Percentiles rank a stretch among this genome's conserved stretches.
Evolutionary conservation across 2,888 invertebrate genomes (phyloP).

Genomic region (Linnaemya tessellans): DNA sequence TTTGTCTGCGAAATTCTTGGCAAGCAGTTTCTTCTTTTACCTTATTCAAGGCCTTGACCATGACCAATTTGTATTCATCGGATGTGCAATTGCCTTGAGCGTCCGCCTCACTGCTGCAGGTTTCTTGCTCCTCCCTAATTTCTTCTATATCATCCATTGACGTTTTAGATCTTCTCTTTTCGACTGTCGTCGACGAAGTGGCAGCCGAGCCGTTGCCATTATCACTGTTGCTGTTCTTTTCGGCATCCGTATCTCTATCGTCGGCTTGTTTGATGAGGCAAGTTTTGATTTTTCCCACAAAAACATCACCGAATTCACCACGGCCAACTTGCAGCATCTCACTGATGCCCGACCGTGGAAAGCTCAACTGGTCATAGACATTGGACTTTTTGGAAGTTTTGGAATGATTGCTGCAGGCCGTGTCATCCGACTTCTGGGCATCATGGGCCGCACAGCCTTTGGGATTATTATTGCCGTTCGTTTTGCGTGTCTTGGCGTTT

Average conservation of each 20-base stretch:
- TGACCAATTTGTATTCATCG: slow-evolving; percentile 83
- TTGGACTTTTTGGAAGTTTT: slow-evolving; percentile 85
- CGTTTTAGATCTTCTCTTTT: slow-evolving; percentile 82
- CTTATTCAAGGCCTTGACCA: slow-evolving; percentile 91
- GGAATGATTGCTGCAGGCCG: slow-evolving; percentile 87
- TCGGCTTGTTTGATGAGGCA: slow-evolving; percentile 75
- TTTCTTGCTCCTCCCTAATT: slow-evolving; percentile 81
- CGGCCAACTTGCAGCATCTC: slow-evolving; percentile 89
- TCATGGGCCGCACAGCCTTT: slow-evolving; percentile 84
- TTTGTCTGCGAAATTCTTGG: slow-evolving; percentile 93
- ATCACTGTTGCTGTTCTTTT: slow-evolving; percentile 78
- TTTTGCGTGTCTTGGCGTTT: slow-evolving; percentile 76
- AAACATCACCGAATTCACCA: slow-evolving; percentile 96
- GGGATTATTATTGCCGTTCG: slow-evolving; percentile 81
- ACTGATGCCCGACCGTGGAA: slow-evolving; percentile 89
- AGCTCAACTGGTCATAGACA: slow-evolving; percentile 90
- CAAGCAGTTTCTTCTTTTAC: slow-evolving; percentile 91
- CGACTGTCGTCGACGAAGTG: slow-evolving; percentile 77
- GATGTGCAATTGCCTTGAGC: slow-evolving; percentile 77
- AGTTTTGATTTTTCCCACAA: slow-evolving; percentile 87
- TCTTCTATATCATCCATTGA: slow-evolving; percentile 83
- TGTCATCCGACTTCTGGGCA: slow-evolving; percentile 86
- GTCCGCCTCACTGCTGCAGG: slow-evolving; percentile 74
- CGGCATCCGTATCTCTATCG: slow-evolving; percentile 78
- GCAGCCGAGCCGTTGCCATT: slow-evolving; percentile 75